These are phyloP conservation scores for Helobdella robusta DNA, from an alignment of 2,888 invertebrate genomes.

Conservation along the genomic window DNA sequence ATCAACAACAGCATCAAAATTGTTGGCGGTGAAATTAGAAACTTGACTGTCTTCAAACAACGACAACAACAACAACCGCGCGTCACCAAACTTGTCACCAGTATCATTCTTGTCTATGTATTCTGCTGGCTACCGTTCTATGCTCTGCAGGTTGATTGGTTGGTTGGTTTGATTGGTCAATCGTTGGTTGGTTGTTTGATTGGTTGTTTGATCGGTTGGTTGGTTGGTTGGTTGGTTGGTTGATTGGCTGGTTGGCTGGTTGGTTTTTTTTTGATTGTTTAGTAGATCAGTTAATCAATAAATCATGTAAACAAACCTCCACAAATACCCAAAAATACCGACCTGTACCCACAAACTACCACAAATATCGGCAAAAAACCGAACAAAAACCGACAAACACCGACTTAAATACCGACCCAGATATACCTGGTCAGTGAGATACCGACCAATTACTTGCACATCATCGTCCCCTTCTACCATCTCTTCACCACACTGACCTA, in stretches of 20 bases:
- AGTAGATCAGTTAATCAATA: too few species aligned
- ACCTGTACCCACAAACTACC: too few species aligned
- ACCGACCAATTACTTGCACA: background rate
- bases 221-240: too few species aligned
- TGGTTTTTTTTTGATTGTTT: too few species aligned
- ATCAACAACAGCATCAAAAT: background rate
- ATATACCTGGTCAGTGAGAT: conserved; percentile 5
- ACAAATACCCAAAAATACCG: too few species aligned
- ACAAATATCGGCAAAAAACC: too few species aligned
- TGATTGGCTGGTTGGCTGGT: too few species aligned
- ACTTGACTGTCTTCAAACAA: conserved; percentile 12
- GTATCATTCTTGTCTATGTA: conserved; percentile 27
- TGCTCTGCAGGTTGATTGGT: conserved; percentile 23
- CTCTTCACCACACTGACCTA: conserved; percentile 33
- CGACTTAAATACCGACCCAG: conserved; percentile 27
- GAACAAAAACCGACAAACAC: too few species aligned
- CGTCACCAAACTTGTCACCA: conserved; percentile 27
- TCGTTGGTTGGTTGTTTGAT: background rate
- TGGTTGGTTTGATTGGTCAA: background rate
- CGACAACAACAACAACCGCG: conserved; percentile 7
- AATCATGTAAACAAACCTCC: too few species aligned
- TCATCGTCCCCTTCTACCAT: conserved; percentile 30
- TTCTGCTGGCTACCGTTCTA: conserved; percentile 31
- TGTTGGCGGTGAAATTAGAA: background rate
- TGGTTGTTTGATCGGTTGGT: too few species aligned